Percentiles rank a stretch among this genome's conserved stretches.
phyloP scores from a whole-genome alignment of 2,113 vertebrate species.

The Elephantulus edwardii region DNA sequence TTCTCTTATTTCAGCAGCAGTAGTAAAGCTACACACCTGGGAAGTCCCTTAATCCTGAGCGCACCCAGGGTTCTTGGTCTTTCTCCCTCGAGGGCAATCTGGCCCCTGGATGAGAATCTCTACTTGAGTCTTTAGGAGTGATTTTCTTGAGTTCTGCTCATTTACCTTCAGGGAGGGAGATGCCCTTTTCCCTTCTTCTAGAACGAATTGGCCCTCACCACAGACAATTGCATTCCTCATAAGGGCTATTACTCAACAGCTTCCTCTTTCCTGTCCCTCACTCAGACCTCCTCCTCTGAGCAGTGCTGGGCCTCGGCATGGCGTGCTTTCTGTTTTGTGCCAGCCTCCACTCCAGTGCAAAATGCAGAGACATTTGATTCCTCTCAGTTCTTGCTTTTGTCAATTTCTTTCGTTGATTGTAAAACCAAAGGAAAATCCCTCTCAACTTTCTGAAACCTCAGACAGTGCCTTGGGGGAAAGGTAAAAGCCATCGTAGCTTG shows the following conservation, averaged over 20 bases:
- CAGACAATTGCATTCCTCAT: neutral
- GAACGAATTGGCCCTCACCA: constrained; percentile 2
- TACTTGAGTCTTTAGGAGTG: neutral
- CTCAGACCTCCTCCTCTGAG: neutral
- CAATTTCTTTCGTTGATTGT: neutral
- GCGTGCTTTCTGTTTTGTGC: neutral
- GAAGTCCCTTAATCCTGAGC: neutral
- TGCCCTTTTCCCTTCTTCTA: neutral
- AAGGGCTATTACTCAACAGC: constrained; percentile 26
- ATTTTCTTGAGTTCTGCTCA: neutral
- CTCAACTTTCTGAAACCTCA: neutral
- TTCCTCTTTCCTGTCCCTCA: constrained; percentile 19
- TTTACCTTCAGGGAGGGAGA: neutral
- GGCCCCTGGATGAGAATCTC: neutral
- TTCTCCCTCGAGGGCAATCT: neutral
- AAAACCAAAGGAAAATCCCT: constrained; percentile 15
- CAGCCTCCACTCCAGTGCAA: neutral
- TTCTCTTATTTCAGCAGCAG: neutral
- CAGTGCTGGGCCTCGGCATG: neutral
- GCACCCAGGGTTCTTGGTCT: neutral
- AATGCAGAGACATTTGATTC: neutral
- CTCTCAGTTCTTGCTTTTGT: neutral
- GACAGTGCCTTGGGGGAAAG: neutral
- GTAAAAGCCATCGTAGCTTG: too few species aligned
- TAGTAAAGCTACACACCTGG: neutral